phyloP scores from a whole-genome alignment of 2,888 invertebrate species.

The Eristalinus aeneus region DNA sequence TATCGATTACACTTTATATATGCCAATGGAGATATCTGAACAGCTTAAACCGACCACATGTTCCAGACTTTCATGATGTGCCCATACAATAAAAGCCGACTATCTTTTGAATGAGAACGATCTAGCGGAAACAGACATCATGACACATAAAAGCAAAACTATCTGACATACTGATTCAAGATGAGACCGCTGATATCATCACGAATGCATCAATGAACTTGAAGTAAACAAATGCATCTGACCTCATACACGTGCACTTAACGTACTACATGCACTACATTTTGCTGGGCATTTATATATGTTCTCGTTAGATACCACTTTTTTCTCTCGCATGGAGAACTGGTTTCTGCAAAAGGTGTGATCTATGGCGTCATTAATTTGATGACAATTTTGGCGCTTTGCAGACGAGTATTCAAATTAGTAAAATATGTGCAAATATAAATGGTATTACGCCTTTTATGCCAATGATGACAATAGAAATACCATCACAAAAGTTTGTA shows the following conservation, averaged over 20 bases:
- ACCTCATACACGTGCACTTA: neutral
- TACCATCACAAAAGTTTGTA: neutral
- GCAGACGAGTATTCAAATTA: neutral
- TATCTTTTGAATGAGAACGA: neutral
- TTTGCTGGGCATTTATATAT: neutral
- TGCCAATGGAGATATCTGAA: neutral
- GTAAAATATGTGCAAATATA: neutral
- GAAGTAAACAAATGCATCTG: neutral
- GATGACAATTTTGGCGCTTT: constrained; percentile 1
- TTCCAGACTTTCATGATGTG: neutral
- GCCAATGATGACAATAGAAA: neutral
- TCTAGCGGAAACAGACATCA: neutral
- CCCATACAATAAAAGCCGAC: neutral
- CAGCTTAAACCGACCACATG: neutral
- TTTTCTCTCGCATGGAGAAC: neutral
- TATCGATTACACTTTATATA: neutral
- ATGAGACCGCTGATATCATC: neutral
- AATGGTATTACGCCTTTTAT: neutral
- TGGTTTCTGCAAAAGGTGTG: neutral
- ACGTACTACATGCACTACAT: neutral
- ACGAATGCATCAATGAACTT: neutral
- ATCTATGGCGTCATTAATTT: neutral
- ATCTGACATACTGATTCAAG: neutral
- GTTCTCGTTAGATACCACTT: neutral
- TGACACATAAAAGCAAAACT: neutral